phyloP scores from a whole-genome alignment of 30 jellyfish, hydroid and myxozoan genomes.

The Aurelia sp. region DNA sequence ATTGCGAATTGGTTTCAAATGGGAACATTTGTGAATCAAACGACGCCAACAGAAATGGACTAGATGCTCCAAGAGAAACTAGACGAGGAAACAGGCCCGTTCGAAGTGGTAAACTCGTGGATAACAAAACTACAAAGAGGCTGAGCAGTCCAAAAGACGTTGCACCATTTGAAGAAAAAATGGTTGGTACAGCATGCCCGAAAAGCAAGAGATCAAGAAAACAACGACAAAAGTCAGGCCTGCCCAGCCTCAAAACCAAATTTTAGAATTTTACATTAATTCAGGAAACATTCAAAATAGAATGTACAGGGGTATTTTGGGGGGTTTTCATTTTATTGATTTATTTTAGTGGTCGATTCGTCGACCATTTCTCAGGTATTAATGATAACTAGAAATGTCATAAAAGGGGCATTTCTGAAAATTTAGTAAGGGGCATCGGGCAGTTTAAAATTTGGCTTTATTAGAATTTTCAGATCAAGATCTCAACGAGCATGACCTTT shows the following conservation, averaged over 20 bases:
- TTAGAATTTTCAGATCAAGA: too few species aligned
- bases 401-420: too few species aligned
- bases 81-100: conserved; percentile 1
- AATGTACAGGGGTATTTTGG: too few species aligned
- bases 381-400: too few species aligned
- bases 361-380: too few species aligned
- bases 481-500: too few species aligned
- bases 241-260: conserved; percentile 4
- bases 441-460: too few species aligned
- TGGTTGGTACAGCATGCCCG: conserved; percentile 38
- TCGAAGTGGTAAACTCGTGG: background rate
- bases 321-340: too few species aligned
- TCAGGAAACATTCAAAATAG: too few species aligned
- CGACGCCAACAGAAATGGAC: background rate
- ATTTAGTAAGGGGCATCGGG: too few species aligned
- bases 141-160: conserved; percentile 21
- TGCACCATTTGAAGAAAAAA: conserved; percentile 34
- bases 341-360: too few species aligned
- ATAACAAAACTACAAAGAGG: too few species aligned
- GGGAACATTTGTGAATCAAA: conserved; percentile 3
- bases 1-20: conserved; percentile 22
- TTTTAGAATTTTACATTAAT: background rate
- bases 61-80: background rate
- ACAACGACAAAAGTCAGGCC: conserved; percentile 33
- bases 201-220: conserved; percentile 13